These are phyloP conservation scores for Merops nubicus DNA, from an alignment of 2,113 vertebrate genomes.

Conservation along the genomic window DNA sequence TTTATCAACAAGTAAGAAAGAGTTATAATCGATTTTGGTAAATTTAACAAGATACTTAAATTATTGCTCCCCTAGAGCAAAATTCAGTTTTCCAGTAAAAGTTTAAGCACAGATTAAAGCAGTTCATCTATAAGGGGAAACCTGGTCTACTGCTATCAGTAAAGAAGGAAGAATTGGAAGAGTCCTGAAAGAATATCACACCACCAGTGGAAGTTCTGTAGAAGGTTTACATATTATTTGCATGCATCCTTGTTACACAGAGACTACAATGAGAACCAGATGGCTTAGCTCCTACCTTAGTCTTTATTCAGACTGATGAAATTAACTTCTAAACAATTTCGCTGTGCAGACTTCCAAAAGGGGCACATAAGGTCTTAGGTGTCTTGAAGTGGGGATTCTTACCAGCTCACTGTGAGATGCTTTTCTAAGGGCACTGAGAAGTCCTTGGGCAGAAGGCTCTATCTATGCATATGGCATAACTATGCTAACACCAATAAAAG, in stretches of 20 bases:
- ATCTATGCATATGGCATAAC: rapidly evolving
- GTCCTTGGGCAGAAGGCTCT: not conserved
- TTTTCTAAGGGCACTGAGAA: not conserved
- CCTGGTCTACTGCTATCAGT: not conserved
- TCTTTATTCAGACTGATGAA: not conserved
- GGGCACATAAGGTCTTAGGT: not conserved
- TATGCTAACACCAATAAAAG: not conserved
- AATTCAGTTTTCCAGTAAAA: not conserved
- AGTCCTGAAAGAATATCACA: not conserved
- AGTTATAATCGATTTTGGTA: not conserved
- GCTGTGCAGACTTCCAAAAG: not conserved
- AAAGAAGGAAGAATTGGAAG: not conserved
- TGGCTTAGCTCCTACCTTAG: not conserved
- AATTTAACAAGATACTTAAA: not conserved
- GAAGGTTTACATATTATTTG: not conserved
- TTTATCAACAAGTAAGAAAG: not conserved
- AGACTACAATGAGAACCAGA: not conserved
- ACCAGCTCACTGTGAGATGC: not conserved
- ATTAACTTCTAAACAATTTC: not conserved
- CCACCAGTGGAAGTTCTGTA: not conserved
- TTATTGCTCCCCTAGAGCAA: not conserved
- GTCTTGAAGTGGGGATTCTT: slow-evolving; percentile 15
- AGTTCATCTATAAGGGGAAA: not conserved
- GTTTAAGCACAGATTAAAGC: not conserved
- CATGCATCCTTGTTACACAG: not conserved